phyloP scores from a whole-genome alignment of 2,888 invertebrate genomes.

The Nymphalis c-album region DNA sequence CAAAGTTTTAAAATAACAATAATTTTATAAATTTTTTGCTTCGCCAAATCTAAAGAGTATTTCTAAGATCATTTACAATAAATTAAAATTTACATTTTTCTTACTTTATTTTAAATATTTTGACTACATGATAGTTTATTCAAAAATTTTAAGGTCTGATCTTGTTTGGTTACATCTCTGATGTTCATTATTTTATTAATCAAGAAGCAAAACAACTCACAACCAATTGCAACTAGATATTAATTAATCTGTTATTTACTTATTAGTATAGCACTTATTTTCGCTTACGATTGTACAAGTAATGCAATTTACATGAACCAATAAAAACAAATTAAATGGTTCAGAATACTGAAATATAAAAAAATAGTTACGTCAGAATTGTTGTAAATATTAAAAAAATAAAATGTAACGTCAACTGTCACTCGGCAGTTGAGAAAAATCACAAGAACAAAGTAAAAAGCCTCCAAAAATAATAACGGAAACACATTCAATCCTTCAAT shows the following conservation, averaged over 20 bases:
- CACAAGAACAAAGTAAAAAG: conserved; percentile 13
- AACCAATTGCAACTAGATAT: too few species aligned
- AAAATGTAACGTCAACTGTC: background rate
- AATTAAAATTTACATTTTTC: too few species aligned
- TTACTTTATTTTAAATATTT: too few species aligned
- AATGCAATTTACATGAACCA: background rate
- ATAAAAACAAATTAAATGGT: background rate
- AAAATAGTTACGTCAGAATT: background rate
- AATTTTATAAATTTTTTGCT: background rate
- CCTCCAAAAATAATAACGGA: conserved; percentile 2
- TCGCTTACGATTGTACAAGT: too few species aligned
- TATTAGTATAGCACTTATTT: too few species aligned
- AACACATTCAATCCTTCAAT: background rate
- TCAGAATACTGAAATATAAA: background rate
- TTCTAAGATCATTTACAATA: background rate
- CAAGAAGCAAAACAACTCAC: too few species aligned
- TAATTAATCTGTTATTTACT: too few species aligned
- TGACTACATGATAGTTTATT: too few species aligned
- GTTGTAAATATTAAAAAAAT: conserved; percentile 8
- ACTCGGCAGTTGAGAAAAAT: conserved; percentile 13
- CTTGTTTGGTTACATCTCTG: too few species aligned
- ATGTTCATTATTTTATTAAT: too few species aligned
- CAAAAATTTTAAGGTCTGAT: too few species aligned
- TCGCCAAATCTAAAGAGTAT: background rate
- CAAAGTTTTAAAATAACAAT: background rate